phyloP scores from a whole-genome alignment of 2,113 vertebrate species.

The Cercocebus atys region DNA sequence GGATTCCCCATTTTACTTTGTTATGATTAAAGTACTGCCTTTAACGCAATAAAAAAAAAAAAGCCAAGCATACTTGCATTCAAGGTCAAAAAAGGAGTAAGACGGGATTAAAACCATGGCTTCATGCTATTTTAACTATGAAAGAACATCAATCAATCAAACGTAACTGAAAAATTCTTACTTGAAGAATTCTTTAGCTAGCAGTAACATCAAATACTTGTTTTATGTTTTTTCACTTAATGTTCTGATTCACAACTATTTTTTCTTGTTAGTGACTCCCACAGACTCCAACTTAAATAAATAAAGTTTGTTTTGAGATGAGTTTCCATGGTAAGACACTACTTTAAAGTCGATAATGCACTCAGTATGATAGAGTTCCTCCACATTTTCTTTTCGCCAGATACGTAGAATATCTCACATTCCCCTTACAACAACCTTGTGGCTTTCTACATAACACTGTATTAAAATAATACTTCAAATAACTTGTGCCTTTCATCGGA shows the following conservation, averaged over 20 bases:
- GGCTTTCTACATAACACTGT: neutral
- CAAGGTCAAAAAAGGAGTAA: conserved; percentile 12
- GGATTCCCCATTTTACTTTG: neutral
- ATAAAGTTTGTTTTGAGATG: conserved; percentile 43
- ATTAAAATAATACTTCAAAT: neutral
- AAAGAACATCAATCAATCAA: conserved; percentile 44
- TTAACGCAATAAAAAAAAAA: neutral
- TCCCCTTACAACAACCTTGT: neutral
- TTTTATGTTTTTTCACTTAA: conserved; percentile 41
- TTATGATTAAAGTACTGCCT: neutral
- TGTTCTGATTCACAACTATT: conserved; percentile 6
- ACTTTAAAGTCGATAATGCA: neutral
- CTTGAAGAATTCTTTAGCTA: neutral
- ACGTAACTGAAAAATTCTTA: conserved; percentile 8
- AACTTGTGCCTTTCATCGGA: neutral
- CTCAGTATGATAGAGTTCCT: neutral
- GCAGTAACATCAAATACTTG: neutral
- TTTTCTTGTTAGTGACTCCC: conserved; percentile 22
- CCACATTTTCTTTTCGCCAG: neutral
- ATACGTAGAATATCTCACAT: neutral
- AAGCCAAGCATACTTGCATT: neutral
- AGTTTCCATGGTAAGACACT: neutral
- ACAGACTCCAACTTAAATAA: conserved; percentile 52
- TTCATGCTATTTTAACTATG: neutral
- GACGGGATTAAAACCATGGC: conserved; percentile 6